Base-by-base conservation (phyloP, 2,797 vertebrate genomes). In the Antennarius maculatus region DNA sequence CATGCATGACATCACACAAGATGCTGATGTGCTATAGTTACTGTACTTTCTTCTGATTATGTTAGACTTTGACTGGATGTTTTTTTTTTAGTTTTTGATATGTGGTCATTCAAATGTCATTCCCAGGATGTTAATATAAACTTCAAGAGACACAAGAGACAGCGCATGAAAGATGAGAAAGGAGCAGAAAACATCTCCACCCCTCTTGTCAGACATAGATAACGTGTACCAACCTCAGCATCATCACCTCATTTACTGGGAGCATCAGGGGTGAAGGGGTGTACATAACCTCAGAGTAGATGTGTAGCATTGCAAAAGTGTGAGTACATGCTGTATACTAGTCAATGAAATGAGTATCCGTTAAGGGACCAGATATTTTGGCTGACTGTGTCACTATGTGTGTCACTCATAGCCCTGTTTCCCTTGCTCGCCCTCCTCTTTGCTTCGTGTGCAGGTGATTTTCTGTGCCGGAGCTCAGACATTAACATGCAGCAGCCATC, bases 401-500 rank as follows among this genome's bases (percentile, higher is more conserved):
- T 42, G 41, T 4, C 41, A 76, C 61, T 65, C 42, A 65, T 80
- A 65, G 58, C 6, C 31, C 53, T 69, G 29, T 52, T 66, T 54
- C 67, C 43, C 16, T 10, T 12, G 15, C 57, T 46, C 53, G 39
- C 61, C 70, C 52, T 46, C 45, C 23, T 66, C 41, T 54, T 31
- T 0, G 1, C 46, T 53, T 41, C 61, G 58, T 79, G 62, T 64
- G 54, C 69, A 53, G 73, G 77, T 80, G 72, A 76, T 78, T 76
- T 74, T 90, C 64, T 79, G 59, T 65, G 66, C 71, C 28, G 1
- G 47, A 49, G 69, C 75, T 82, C 54, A 74, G 77, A 61, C 83
- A 90, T 94, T 92, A 93, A 91, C 88, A 93, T 92, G 90, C 86
- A 61, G 85, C 85, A 89, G 85, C 88, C 80, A 84, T 85, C 83